Evolutionary conservation across 30 jellyfish, hydroid and myxozoan genomes (phyloP), one percentile per base, ranked within the genome.

Genomic region (Hydractinia symbiolongicarpus): DNA sequence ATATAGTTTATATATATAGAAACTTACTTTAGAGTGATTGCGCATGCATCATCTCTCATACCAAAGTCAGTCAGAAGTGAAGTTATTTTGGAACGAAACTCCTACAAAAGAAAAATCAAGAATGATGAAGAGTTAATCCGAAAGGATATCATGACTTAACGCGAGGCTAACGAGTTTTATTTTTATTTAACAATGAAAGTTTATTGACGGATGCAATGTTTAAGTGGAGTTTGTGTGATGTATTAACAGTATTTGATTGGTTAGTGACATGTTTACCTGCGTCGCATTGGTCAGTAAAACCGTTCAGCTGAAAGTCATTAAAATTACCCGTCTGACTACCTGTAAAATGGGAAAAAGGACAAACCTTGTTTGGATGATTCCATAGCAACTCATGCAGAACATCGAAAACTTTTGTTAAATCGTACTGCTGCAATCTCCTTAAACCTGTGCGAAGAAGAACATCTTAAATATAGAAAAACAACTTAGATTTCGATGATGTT

Each of bases 311-410:
- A 30, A 30, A 30, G 2, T 30, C 44, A 30, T 0, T 30, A 30
- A n/a, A 30, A 30, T 30, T 30, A 30, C 44, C 44, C 2, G 44
- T 30, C 44, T 1, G 44, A 0, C 44, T 30, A 44, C 9, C 74
- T 7, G 74, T n/a, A 58, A 58, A 58, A 58, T 58, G 16, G 16
- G 15, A 58, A 13, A 58, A 16, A 58, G 0, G 52, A n/a, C 74
- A 7, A 64, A 88, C 96, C 86, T 77, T 44, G 68, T 79, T 89
- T 10, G 96, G 96, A 56, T 89, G 96, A 75, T 89, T 84, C 96
- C 96, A 89, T 58, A 89, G 68, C 55, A 89, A 72, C 66, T 79
- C 79, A 44, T 89, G 94, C 20, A 89, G 88, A 11, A 72, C 50
- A 66, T 79, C 91, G 73, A 89, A 89, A 50, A 89, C 86, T 79